These are phyloP conservation scores for Otolemur garnettii DNA, from an alignment of 2,113 vertebrate species.

Conservation along the genomic window DNA sequence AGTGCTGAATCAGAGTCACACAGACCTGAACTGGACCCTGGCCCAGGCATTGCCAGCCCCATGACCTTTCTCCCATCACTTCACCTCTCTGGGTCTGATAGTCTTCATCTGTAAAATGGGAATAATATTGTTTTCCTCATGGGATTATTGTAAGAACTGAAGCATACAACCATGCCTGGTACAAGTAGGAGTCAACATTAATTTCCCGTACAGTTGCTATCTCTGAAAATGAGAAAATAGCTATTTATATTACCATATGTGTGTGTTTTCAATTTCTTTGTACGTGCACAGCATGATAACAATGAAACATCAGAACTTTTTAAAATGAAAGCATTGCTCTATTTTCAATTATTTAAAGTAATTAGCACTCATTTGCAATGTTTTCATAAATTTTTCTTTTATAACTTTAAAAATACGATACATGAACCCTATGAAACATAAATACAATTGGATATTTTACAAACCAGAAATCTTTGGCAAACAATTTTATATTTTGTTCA, in stretches of 20 bases:
- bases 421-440: neutral
- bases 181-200: neutral
- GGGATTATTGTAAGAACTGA: neutral
- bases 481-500: neutral
- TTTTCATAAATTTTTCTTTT: constrained; percentile 32
- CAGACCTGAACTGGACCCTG: neutral
- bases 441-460: neutral
- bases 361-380: neutral
- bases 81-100: neutral
- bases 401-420: constrained; percentile 27
- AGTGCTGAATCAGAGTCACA: neutral
- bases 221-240: neutral
- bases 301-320: neutral
- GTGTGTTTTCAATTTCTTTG: neutral
- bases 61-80: neutral
- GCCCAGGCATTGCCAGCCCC: neutral
- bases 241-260: neutral
- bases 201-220: neutral
- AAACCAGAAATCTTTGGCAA: neutral
- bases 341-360: constrained; percentile 31
- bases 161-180: neutral
- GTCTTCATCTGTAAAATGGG: neutral
- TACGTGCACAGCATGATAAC: neutral
- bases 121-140: neutral
- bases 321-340: neutral